phyloP scores from a whole-genome alignment of 2,113 vertebrate species.

The Caloenas nicobarica region DNA sequence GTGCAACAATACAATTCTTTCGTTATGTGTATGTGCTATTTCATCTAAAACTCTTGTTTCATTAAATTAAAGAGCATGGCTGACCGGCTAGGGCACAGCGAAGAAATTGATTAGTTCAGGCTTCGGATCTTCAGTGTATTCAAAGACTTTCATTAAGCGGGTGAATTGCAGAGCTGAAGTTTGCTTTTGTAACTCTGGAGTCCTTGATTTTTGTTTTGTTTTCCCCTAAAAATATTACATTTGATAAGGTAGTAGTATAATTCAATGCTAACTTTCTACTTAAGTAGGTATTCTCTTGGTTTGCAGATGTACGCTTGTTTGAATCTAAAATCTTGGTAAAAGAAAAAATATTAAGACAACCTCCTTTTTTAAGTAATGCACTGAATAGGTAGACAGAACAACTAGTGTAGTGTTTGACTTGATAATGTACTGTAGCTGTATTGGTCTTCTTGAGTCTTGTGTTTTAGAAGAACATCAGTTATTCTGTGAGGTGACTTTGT shows the following conservation, averaged over 20 bases:
- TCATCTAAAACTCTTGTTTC: constrained; percentile 84
- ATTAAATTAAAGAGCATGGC: constrained; percentile 86
- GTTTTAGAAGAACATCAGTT: neutral
- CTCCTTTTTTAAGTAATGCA: neutral
- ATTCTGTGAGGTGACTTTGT: neutral
- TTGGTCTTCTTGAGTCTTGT: neutral
- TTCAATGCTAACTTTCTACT: neutral
- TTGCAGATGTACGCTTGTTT: neutral
- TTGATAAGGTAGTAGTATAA: neutral
- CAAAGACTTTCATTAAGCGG: constrained; percentile 81
- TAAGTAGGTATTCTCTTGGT: neutral
- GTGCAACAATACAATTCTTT: constrained; percentile 85
- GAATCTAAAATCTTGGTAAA: neutral
- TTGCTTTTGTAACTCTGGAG: constrained; percentile 70
- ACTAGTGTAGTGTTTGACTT: neutral
- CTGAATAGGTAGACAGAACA: neutral
- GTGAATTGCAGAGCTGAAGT: constrained; percentile 71
- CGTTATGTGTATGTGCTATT: constrained; percentile 83
- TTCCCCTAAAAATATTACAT: neutral
- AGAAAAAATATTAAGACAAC: neutral
- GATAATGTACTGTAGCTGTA: neutral
- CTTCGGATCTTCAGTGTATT: constrained; percentile 78
- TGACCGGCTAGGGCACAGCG: constrained; percentile 76
- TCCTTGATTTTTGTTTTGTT: constrained; percentile 64
- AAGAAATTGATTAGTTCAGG: constrained; percentile 88